phyloP scores from a whole-genome alignment of 2,113 vertebrate species.

The Muscicapa adusta region DNA sequence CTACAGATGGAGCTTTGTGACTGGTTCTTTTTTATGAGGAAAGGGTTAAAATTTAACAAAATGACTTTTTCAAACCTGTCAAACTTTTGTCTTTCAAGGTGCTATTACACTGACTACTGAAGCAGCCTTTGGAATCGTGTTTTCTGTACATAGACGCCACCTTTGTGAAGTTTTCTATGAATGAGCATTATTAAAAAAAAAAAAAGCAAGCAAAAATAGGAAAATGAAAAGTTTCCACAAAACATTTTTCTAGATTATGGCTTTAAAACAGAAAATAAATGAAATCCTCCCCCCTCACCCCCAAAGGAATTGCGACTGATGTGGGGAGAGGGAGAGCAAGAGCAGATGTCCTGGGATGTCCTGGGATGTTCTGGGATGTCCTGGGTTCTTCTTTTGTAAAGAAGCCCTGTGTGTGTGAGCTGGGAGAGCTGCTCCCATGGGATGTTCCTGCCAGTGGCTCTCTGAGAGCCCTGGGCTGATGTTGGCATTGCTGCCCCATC shows the following conservation, averaged over 20 bases:
- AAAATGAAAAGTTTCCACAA: slow-evolving; percentile 10
- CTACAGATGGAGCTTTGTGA: not conserved
- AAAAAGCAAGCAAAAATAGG: slow-evolving; percentile 25
- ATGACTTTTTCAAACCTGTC: slow-evolving; percentile 55
- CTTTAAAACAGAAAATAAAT: slow-evolving; percentile 65
- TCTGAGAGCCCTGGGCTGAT: not conserved
- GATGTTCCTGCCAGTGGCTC: not conserved
- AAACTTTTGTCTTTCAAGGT: slow-evolving; percentile 75
- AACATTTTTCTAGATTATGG: slow-evolving; percentile 70
- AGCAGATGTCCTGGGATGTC: slow-evolving; percentile 12
- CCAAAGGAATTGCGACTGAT: not conserved
- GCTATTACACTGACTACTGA: slow-evolving; percentile 81
- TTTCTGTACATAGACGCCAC: slow-evolving; percentile 68
- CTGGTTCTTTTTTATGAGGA: slow-evolving; percentile 3
- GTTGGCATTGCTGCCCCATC: not conserved
- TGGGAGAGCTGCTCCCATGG: not conserved
- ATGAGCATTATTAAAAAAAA: slow-evolving; percentile 67
- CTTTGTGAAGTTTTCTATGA: slow-evolving; percentile 75
- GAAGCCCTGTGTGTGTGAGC: not conserved
- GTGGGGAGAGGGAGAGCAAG: not conserved
- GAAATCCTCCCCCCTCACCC: not conserved
- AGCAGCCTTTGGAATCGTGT: slow-evolving; percentile 67
- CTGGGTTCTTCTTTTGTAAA: slow-evolving; percentile 36
- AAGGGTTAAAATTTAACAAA: slow-evolving; percentile 6
- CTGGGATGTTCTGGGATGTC: not conserved